Evolutionary conservation across 2,113 vertebrate genomes (phyloP).

Genomic region (Rhodinocichla rosea): DNA sequence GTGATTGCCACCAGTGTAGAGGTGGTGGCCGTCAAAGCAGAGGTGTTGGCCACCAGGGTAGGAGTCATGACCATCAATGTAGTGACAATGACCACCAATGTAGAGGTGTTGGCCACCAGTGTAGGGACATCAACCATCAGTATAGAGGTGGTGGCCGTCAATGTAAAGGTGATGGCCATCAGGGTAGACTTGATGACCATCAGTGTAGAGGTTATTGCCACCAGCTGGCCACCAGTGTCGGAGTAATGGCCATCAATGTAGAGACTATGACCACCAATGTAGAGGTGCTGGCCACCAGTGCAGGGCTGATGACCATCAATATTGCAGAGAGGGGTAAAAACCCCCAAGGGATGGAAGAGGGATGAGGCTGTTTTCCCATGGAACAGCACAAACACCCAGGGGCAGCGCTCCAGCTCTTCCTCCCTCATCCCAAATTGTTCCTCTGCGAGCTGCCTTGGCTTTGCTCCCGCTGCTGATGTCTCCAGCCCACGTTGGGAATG

Average conservation of each 20-base stretch:
- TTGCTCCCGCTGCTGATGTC: constrained; percentile 25
- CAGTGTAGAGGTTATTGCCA: not conserved
- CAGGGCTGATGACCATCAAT: not conserved
- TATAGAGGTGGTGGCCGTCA: rapidly evolving
- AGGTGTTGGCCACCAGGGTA: not conserved
- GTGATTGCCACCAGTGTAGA: not conserved
- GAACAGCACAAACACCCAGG: not conserved
- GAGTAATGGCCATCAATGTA: rapidly evolving
- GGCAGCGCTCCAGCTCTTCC: constrained; percentile 8
- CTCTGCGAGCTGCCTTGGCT: constrained; percentile 8
- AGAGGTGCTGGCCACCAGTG: rapidly evolving
- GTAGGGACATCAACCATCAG: rapidly evolving
- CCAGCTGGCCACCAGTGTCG: rapidly evolving
- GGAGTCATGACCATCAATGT: rapidly evolving
- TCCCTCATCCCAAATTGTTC: not conserved
- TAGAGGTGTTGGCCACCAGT: rapidly evolving
- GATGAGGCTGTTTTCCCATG: not conserved
- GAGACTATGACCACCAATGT: rapidly evolving
- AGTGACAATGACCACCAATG: rapidly evolving
- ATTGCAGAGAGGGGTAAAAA: not conserved
- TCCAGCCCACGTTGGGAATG: constrained; percentile 41
- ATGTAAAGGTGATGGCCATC: rapidly evolving
- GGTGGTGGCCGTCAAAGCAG: rapidly evolving
- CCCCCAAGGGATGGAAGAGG: rapidly evolving
- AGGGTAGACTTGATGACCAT: rapidly evolving